These are phyloP conservation scores for Meliscaeva auricollis DNA, from an alignment of 2,888 invertebrate genomes.

Conservation along the genomic window DNA sequence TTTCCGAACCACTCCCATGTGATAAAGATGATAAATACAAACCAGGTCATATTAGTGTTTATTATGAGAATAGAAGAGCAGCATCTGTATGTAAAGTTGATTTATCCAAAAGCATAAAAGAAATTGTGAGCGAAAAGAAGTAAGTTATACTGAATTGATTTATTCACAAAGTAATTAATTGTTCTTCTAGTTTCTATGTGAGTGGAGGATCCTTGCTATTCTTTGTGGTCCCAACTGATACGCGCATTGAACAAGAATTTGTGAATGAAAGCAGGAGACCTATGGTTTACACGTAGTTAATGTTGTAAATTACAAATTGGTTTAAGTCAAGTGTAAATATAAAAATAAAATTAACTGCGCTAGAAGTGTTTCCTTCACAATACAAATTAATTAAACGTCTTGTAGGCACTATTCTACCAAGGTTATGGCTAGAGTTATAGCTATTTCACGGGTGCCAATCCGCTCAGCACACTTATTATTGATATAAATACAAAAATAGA, in stretches of 20 bases:
- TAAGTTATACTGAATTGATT: conserved; percentile 58
- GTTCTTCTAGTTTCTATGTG: conserved; percentile 80
- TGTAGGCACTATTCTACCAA: too few relatives aligned
- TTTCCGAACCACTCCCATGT: conserved; percentile 89
- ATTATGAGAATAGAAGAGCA: conserved; percentile 89
- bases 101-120: conserved; percentile 85
- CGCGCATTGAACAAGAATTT: conserved; percentile 81
- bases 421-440: too few relatives aligned
- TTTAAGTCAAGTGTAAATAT: background rate
- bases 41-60: conserved; percentile 87
- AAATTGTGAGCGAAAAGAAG: conserved; percentile 86
- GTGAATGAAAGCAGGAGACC: conserved; percentile 80
- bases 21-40: conserved; percentile 89
- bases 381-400: too few relatives aligned
- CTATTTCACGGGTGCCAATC: too few relatives aligned
- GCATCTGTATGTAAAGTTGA: conserved; percentile 86
- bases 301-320: background rate
- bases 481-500: too few relatives aligned
- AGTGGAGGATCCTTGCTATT: conserved; percentile 82
- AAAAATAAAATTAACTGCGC: too few relatives aligned
- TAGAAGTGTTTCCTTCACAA: too few relatives aligned
- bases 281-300: conserved; percentile 77
- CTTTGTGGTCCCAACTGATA: conserved; percentile 81
- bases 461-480: too few relatives aligned
- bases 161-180: conserved; percentile 1